phyloP scores from a whole-genome alignment of 2,113 vertebrate genomes.

The Phycodurus eques region DNA sequence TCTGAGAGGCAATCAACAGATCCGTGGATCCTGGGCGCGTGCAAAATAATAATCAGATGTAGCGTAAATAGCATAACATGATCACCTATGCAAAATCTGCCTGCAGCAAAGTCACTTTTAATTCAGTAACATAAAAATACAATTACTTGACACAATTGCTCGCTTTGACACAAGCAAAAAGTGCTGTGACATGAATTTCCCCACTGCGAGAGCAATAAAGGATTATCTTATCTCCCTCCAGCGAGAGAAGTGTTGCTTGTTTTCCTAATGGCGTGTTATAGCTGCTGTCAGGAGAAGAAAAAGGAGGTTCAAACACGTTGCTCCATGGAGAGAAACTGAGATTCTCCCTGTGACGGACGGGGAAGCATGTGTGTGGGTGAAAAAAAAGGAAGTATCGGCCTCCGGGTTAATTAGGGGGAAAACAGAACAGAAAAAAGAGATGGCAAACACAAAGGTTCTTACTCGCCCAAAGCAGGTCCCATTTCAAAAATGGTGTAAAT shows the following conservation, averaged over 20 bases:
- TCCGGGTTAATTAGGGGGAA: slow-evolving; percentile 56
- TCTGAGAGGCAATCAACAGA: slow-evolving; percentile 92
- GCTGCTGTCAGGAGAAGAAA: slow-evolving; percentile 51
- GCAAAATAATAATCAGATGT: neutral
- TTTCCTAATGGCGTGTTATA: slow-evolving; percentile 43
- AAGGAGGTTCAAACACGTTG: slow-evolving; percentile 22
- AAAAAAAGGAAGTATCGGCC: slow-evolving; percentile 20
- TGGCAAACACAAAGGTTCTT: slow-evolving; percentile 4
- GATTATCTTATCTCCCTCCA: slow-evolving; percentile 4
- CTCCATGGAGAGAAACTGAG: slow-evolving; percentile 27
- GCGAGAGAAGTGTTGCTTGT: slow-evolving; percentile 15
- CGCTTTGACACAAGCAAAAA: neutral
- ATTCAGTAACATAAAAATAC: neutral
- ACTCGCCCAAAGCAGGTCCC: slow-evolving; percentile 21
- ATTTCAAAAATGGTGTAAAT: slow-evolving; percentile 17
- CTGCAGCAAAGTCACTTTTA: neutral
- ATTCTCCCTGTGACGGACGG: slow-evolving; percentile 43
- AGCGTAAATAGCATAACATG: neutral
- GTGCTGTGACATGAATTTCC: slow-evolving; percentile 7
- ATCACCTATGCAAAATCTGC: neutral
- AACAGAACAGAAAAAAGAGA: slow-evolving; percentile 1
- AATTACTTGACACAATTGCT: neutral
- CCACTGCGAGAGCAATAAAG: slow-evolving; percentile 1
- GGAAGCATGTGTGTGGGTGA: neutral
- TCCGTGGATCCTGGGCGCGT: slow-evolving; percentile 79